Percentiles rank a stretch among this genome's conserved stretches.
phyloP scores from a whole-genome alignment of 30 jellyfish, hydroid and myxozoan species.

The Aurelia aurita complex sp. Pacific region DNA sequence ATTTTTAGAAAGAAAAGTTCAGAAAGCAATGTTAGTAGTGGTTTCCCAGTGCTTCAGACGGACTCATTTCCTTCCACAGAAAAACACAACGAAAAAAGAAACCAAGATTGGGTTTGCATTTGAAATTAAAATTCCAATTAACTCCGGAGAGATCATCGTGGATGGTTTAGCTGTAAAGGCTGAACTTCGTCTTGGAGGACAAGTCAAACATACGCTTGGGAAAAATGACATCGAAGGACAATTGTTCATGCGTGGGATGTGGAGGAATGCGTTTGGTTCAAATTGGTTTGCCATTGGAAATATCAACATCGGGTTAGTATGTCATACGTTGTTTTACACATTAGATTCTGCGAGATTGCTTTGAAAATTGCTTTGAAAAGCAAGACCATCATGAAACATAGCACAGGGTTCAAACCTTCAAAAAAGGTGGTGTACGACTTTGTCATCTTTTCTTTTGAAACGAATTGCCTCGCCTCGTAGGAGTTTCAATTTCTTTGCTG shows the following conservation, averaged over 20 bases:
- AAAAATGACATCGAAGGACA: constrained; percentile 71
- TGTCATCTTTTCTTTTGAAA: no score
- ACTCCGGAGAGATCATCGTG: constrained; percentile 76
- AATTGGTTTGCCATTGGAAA: constrained; percentile 95
- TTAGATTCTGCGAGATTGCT: no score
- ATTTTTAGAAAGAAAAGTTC: no score
- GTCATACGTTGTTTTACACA: background rate
- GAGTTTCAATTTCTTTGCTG: no score
- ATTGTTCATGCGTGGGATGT: constrained; percentile 95
- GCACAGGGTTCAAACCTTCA: no score
- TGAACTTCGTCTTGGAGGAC: constrained; percentile 85
- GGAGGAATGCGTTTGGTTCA: constrained; percentile 97
- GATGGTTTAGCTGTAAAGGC: constrained; percentile 81
- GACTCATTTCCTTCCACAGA: constrained; percentile 16
- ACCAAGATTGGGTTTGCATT: constrained; percentile 78
- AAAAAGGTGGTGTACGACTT: no score
- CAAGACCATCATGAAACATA: no score
- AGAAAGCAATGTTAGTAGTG: no score
- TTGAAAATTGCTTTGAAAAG: no score
- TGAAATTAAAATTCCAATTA: constrained; percentile 85
- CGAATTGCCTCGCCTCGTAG: no score
- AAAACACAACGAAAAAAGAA: constrained; percentile 78
- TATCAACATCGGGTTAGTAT: constrained; percentile 83
- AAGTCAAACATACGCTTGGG: constrained; percentile 77
- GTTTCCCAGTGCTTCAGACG: no score